Evolutionary conservation across 2,888 invertebrate species (phyloP), one percentile per base, ranked within the genome.

Genomic region (Thalpophila matura): DNA sequence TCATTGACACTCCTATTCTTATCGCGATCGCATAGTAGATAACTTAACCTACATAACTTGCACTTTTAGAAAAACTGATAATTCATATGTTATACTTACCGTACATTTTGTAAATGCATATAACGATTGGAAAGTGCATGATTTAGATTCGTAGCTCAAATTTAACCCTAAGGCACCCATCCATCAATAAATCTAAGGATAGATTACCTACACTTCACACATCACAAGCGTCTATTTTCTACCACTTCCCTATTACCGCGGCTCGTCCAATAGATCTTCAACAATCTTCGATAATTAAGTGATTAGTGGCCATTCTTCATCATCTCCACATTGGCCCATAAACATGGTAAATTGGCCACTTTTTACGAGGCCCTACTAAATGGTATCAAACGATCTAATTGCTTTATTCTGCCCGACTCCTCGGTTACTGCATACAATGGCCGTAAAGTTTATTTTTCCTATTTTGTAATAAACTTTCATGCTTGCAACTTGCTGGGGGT

Each of bases 301-400:
- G 59, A 63, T 80, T 77, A 74, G 62, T 12, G 51, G 26, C 58
- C 53, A 66, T 66, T 74, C 53, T 57, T 66, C 58, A 62, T 62
- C 58, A 45, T 59, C 47, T 55, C 4, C 43, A 53, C 46, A 35
- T 24, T 31, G 38, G 31, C 57, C 45, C 68, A 56, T 79, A 63
- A 77, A 60, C 57, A 57, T 55, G 43, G 20, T 55, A 68, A 74
- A 80, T 74, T 65, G 66, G 38, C 64, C 35, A 50, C 45, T 33
- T 69, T 75, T 80, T 63, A 70, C 66, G 66, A 66, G 46, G 68
- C 51, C 45, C 54, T 45, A 66, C 70, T 75, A 78, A 80, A 76
- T 79, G 71, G 55, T 79, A 79, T 79, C 81, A 70, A 51, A 54
- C 50, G 46, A 79, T 80, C 79, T 75, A 80, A 79, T 76, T 76